Evolutionary conservation across 2,797 vertebrate species (phyloP), one percentile per base, ranked within the genome.

Genomic region (Loriculus beryllinus): DNA sequence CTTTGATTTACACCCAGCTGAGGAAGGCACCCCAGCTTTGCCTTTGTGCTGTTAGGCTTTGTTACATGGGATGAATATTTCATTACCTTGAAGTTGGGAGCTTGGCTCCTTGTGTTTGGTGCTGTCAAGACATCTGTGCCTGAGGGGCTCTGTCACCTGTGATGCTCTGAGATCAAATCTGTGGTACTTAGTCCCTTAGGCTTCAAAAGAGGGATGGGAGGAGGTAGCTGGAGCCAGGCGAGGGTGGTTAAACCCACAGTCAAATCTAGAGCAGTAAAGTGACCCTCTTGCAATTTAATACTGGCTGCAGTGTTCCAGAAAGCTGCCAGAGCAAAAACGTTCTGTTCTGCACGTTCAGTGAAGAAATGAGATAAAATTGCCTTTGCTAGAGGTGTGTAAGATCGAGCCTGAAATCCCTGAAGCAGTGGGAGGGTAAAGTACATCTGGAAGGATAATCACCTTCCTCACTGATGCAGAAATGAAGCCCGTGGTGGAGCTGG

Each of bases 1-100:
- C 91, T 91, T 93, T 93, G 87, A 92, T 90, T 93, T 94, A 64
- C 94, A 91, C 91, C 85, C 87, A 83, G 87, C 87, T 71, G 82
- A 88, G 82, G 76, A 74, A 87, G 59, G 82, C 23, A 0, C 15
- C 48, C 31, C 82, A 83, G 87, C 94, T 92, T 86, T 86, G 93
- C 91, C 76, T 89, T 88, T 42, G 48, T 87, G 89, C 94, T 92
- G 84, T 81, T 63, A 78, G 84, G 82, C 87, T 91, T 92, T 93
- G 52, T 93, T 89, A 83, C 1, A 1, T 62, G 85, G 65, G 77
- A 71, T 95, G 85, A 88, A 65, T 92, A 72, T 95, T 91, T 90
- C 49, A 90, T 94, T 78, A 37, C 42, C 35, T 59, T 33, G 33
- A 82, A 64, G 77, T 7, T 83, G 35, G 51, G 82, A 87, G 71